Conservation (phyloP, 2,113 vertebrate genomes). For the Ifrita kowaldi region DNA sequence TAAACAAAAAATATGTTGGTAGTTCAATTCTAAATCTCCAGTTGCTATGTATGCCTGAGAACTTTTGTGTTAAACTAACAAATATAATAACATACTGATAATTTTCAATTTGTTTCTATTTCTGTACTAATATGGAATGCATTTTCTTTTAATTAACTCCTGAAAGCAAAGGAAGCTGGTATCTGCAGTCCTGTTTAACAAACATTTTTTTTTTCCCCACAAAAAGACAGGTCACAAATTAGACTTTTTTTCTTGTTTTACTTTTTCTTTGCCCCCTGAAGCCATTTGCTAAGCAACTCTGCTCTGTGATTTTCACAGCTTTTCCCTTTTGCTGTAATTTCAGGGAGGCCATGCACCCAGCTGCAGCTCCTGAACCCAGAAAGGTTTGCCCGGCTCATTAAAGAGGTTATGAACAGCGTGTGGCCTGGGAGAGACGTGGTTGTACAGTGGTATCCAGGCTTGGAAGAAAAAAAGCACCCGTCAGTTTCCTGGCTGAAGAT, state of each 20-base stretch:
- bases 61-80: constrained; percentile 15
- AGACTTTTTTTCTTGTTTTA: background rate
- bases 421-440: constrained; percentile 89
- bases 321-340: constrained; percentile 55
- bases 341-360: constrained; percentile 94
- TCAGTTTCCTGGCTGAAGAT: constrained; percentile 88
- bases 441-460: constrained; percentile 88
- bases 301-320: background rate
- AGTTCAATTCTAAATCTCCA: background rate
- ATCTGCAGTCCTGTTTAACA: background rate
- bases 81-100: background rate
- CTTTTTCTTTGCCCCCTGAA: background rate
- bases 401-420: constrained; percentile 84
- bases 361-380: constrained; percentile 90
- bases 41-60: background rate
- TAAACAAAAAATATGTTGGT: background rate
- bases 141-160: background rate
- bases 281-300: background rate
- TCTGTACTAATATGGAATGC: constrained; percentile 34
- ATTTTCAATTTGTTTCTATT: background rate
- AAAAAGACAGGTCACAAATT: background rate
- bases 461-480: constrained; percentile 85
- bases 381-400: constrained; percentile 90
- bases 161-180: background rate
- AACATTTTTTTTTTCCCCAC: background rate